Evolutionary conservation across 2,113 vertebrate species (phyloP), one percentile per base, ranked within the genome.

Genomic region (Sisor rabdophorus): DNA sequence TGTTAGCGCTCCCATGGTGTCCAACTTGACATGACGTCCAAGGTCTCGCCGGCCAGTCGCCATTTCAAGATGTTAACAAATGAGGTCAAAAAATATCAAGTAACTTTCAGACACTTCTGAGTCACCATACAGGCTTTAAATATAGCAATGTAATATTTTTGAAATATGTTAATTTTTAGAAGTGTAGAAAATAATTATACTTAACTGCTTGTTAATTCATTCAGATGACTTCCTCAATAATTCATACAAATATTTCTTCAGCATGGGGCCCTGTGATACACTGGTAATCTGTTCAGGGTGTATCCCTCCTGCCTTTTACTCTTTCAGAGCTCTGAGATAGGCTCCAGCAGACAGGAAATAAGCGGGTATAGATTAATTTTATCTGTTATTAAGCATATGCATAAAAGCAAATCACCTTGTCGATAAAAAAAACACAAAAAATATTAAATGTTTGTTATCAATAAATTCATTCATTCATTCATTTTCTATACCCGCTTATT

Each of bases 1-100:
- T 90, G 87, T 89, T 89, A 88, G 87, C 78, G 1, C 78, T 73
- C 77, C 64, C 70, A 26, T 75, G 82, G 88, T 90, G 90, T 84
- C 81, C 81, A 83, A 79, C 85, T 82, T 84, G 76, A 90, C 79
- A 83, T 76, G 60, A 36, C 64, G 69, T 81, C 81, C 71, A 44
- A 71, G 79, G 88, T 85, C 86, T 81, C 84, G 88, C 87, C 82
- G 56, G 68, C 69, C 72, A 80, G 87, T 83, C 83, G 80, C 87
- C 88, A 71, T 59, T n/a, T 58, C 81, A 79, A 87, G 84, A 86
- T 59, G 68, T 77, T 82, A 71, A 59, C 36, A 65, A 76, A 83
- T 30, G 22, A 55, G 76, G 58, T 71, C 58, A 63, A 44, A 10
- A 61, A 72, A 55, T 83, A 84, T 84, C 69, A 71, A 54, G 70